phyloP scores from a whole-genome alignment of 2,113 vertebrate genomes.

The Oreochromis aureus region DNA sequence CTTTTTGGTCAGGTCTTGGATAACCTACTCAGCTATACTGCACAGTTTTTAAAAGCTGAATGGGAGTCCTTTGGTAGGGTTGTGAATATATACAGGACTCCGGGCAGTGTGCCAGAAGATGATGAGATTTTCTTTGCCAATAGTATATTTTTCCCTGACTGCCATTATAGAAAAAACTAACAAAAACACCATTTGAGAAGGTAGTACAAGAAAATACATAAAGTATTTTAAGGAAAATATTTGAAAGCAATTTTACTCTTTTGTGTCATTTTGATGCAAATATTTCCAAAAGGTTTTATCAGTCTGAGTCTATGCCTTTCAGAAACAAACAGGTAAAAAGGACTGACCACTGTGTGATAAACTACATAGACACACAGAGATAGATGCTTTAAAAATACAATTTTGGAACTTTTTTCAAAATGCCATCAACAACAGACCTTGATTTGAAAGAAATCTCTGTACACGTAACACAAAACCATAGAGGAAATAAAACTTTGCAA shows the following conservation, averaged over 20 bases:
- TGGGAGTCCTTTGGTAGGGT: not conserved
- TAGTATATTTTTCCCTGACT: not conserved
- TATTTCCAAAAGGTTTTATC: not conserved
- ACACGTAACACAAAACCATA: not conserved
- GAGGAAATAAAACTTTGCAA: not conserved
- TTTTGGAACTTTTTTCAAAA: not conserved
- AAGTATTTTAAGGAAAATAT: not conserved
- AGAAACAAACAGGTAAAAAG: not conserved
- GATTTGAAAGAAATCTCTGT: not conserved
- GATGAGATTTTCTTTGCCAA: not conserved
- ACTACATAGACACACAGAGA: not conserved
- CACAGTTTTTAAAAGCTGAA: not conserved
- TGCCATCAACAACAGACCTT: not conserved
- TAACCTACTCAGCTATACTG: not conserved
- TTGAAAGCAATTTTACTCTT: not conserved
- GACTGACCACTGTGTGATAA: not conserved
- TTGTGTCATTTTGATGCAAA: not conserved
- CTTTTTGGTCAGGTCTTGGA: not conserved
- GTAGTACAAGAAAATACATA: not conserved
- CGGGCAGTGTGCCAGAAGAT: not conserved
- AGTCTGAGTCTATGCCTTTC: not conserved
- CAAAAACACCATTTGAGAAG: not conserved
- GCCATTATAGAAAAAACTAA: not conserved
- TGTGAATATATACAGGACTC: not conserved
- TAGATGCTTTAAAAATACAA: rapidly evolving